Percentiles rank a stretch among this genome's conserved stretches.
These are phyloP conservation scores for Ardeotis arabs DNA, from an alignment of 2,113 vertebrate genomes.

Conservation along the genomic window DNA sequence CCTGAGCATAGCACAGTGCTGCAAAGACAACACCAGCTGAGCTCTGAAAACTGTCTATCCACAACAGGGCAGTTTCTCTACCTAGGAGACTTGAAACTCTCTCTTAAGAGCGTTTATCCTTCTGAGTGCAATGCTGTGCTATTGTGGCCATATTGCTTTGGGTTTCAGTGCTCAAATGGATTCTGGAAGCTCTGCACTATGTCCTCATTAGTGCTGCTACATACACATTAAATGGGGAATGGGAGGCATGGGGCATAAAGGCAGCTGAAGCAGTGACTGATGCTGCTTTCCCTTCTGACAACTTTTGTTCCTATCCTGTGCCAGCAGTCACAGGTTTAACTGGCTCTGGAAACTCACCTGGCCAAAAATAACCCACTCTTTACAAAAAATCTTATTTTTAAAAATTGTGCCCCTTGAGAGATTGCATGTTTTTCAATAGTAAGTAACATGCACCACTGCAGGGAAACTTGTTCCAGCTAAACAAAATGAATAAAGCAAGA, in stretches of 20 bases:
- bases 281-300: background rate
- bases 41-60: background rate
- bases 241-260: background rate
- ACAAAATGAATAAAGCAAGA: background rate
- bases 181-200: background rate
- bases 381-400: background rate
- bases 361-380: background rate
- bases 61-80: background rate
- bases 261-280: background rate
- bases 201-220: background rate
- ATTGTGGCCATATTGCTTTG: background rate
- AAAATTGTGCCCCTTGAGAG: background rate
- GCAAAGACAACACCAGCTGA: background rate
- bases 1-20: background rate
- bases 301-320: background rate
- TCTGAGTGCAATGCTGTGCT: background rate
- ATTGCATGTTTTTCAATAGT: background rate
- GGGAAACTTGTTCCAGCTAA: background rate
- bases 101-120: background rate
- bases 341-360: background rate
- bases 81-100: background rate
- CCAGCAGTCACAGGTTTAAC: background rate
- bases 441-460: background rate
- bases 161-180: background rate
- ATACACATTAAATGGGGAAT: background rate